Conservation (phyloP, 1,140 invertebrate genomes). For the Mesaphorura yosii region DNA sequence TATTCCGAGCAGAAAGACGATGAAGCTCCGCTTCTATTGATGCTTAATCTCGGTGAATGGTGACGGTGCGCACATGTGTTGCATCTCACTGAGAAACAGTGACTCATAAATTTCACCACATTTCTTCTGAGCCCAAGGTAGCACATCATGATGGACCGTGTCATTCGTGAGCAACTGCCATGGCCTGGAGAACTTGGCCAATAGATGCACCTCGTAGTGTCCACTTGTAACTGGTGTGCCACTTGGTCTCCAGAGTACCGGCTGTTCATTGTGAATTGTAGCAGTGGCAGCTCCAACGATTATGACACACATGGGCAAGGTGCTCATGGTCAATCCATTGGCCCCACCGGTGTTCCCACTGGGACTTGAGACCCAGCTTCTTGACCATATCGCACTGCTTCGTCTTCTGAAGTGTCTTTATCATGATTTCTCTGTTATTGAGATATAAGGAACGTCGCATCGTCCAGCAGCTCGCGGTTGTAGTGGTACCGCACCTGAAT, state of each 20-base stretch:
- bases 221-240: conserved; percentile 10
- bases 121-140: background rate
- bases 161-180: conserved; percentile 4
- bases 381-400: too few relatives aligned
- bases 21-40: background rate
- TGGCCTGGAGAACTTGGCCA: conserved; percentile 4
- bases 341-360: too few relatives aligned
- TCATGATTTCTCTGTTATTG: too few relatives aligned
- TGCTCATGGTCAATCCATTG: too few relatives aligned
- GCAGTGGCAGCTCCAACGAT: too few relatives aligned
- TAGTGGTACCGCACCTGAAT: too few relatives aligned
- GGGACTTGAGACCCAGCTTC: too few relatives aligned
- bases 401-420: too few relatives aligned
- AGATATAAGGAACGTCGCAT: too few relatives aligned
- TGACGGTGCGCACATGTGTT: conserved; percentile 7
- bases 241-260: conserved; percentile 12
- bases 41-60: too few relatives aligned
- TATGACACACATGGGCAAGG: too few relatives aligned
- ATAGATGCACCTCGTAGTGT: conserved; percentile 1
- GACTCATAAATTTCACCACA: conserved; percentile 14
- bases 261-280: conserved; percentile 2
- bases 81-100: conserved; percentile 10
- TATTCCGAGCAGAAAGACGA: background rate
- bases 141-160: background rate
- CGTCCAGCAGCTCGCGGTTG: too few relatives aligned